phyloP scores from a whole-genome alignment of 2,888 invertebrate genomes.

The Diarsia brunnea region DNA sequence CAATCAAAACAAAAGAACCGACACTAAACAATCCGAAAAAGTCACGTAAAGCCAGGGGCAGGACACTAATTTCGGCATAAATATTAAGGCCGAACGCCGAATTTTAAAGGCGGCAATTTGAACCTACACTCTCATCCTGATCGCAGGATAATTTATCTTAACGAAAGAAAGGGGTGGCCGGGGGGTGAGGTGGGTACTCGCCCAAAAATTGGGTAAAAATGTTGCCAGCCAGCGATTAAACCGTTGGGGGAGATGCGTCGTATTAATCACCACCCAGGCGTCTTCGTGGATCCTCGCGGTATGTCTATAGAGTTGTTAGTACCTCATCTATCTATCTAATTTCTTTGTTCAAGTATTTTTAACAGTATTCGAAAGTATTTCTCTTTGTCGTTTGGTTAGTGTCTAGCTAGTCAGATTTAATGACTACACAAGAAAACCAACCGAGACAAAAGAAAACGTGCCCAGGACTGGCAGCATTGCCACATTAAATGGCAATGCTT shows the following conservation, averaged over 20 bases:
- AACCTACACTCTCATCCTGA: constrained; percentile 91
- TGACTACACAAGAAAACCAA: no score
- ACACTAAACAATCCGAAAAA: constrained; percentile 66
- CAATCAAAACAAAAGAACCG: constrained; percentile 48
- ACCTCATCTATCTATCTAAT: background rate
- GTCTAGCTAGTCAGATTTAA: no score
- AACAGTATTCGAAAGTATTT: background rate
- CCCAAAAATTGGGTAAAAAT: constrained; percentile 91
- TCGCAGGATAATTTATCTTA: constrained; percentile 91
- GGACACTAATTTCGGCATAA: constrained; percentile 82
- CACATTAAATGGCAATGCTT: no score
- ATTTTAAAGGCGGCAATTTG: constrained; percentile 91
- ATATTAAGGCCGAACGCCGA: constrained; percentile 88
- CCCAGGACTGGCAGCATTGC: no score
- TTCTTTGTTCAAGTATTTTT: background rate
- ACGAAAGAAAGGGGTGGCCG: constrained; percentile 90
- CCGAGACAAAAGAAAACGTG: no score
- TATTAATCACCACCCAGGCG: constrained; percentile 90
- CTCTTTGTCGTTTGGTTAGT: no score
- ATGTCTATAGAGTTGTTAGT: constrained; percentile 77
- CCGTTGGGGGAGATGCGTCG: constrained; percentile 90
- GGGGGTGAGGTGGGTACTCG: constrained; percentile 74
- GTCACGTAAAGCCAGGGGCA: constrained; percentile 73
- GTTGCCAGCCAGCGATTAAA: constrained; percentile 91
- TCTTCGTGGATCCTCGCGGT: constrained; percentile 85